These are phyloP conservation scores for Hippoglossus stenolepis DNA, from an alignment of 2,113 vertebrate species.

Conservation along the genomic window DNA sequence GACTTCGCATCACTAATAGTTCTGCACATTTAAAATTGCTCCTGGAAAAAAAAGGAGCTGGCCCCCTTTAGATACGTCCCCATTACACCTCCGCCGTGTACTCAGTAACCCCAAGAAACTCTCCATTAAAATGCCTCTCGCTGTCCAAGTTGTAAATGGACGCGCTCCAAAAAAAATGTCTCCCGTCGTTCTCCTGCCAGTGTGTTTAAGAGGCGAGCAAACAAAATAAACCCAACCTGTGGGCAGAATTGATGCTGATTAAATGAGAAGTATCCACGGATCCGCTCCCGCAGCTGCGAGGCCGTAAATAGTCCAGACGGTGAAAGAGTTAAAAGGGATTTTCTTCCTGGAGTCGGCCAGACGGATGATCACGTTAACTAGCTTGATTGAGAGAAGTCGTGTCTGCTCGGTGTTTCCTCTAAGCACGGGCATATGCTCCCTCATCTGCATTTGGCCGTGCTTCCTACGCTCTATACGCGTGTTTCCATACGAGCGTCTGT, in stretches of 20 bases:
- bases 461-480: neutral
- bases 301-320: slow-evolving; percentile 5
- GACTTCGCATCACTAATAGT: slow-evolving; percentile 7
- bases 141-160: slow-evolving; percentile 48
- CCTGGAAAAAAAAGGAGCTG: slow-evolving; percentile 24
- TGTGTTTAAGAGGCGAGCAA: neutral
- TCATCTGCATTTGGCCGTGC: slow-evolving; percentile 43
- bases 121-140: slow-evolving; percentile 25
- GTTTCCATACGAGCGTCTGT: neutral
- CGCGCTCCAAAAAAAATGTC: slow-evolving; percentile 18
- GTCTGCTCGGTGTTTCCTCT: slow-evolving; percentile 59
- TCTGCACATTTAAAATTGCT: slow-evolving; percentile 13
- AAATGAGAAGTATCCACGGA: slow-evolving; percentile 6
- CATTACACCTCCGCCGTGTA: slow-evolving; percentile 14
- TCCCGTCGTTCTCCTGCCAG: neutral
- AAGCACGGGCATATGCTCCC: slow-evolving; percentile 47
- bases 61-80: slow-evolving; percentile 30
- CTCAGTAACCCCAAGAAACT: slow-evolving; percentile 51
- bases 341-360: slow-evolving; percentile 45
- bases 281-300: neutral
- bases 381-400: slow-evolving; percentile 59
- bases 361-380: slow-evolving; percentile 58
- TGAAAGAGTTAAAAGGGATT: slow-evolving; percentile 37
- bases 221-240: neutral
- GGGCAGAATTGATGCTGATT: neutral